A percentile compares a stretch with the other conserved stretches of the same genome.
phyloP scores from a whole-genome alignment of 2,113 vertebrate species.

The Ochotona princeps region DNA sequence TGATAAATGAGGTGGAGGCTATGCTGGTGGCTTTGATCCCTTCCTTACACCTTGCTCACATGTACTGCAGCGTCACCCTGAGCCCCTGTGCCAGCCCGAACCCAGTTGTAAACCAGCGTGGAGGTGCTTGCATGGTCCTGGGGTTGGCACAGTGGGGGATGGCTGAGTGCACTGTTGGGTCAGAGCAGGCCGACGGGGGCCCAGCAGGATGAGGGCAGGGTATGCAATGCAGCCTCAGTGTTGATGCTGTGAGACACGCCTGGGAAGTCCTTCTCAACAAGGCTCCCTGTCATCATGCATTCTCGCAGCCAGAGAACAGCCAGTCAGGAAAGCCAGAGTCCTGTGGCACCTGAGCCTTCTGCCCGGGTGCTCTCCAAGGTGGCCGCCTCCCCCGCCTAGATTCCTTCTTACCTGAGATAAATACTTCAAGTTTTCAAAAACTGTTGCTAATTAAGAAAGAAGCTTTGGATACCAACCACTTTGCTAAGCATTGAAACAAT shows the following conservation, averaged over 20 bases:
- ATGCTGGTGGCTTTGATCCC: too few species aligned
- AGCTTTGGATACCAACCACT: not conserved
- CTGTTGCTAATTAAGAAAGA: not conserved
- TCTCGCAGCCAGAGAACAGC: not conserved
- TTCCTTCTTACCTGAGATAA: not conserved
- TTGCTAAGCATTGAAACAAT: not conserved
- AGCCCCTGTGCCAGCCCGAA: too few species aligned
- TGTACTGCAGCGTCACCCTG: too few species aligned
- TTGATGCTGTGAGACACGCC: slow-evolving; percentile 23
- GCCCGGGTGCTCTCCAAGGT: not conserved
- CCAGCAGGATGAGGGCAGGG: too few species aligned
- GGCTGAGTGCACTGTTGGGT: slow-evolving; percentile 42
- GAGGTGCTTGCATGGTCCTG: slow-evolving; percentile 9
- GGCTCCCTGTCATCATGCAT: not conserved
- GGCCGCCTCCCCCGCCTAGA: not conserved
- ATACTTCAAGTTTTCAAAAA: not conserved
- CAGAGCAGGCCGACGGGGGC: not conserved
- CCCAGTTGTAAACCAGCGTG: not conserved
- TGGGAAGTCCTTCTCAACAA: not conserved
- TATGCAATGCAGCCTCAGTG: not conserved
- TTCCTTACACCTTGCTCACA: too few species aligned
- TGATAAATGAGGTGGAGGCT: too few species aligned
- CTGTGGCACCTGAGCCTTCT: not conserved
- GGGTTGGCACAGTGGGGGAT: slow-evolving; percentile 35
- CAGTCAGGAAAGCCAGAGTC: slow-evolving; percentile 16